phyloP scores from a whole-genome alignment of 2,888 invertebrate genomes.

The Vannuccia rotundouncinata region DNA sequence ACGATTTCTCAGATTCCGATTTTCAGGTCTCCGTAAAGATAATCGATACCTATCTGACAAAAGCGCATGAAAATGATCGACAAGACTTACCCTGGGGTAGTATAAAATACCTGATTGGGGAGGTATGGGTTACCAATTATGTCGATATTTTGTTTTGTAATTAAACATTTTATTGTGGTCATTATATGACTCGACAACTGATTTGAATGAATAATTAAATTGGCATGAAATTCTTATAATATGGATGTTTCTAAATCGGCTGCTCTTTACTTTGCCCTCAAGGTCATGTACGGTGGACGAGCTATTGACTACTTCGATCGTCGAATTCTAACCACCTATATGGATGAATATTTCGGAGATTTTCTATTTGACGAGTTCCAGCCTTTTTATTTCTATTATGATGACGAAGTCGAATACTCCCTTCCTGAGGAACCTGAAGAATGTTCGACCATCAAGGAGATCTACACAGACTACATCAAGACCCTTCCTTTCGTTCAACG shows the following conservation, averaged over 20 bases:
- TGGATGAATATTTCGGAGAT: conserved; percentile 42
- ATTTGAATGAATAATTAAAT: too few relatives aligned
- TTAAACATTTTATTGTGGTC: too few relatives aligned
- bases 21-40: conserved; percentile 38
- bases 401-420: conserved; percentile 33
- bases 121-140: conserved; percentile 30
- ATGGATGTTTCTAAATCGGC: too few relatives aligned
- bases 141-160: too few relatives aligned
- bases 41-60: conserved; percentile 38
- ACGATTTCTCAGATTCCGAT: conserved; percentile 41
- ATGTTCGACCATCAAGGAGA: conserved; percentile 33
- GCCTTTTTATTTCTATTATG: conserved; percentile 40
- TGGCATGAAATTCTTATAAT: too few relatives aligned
- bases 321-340: conserved; percentile 40
- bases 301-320: conserved; percentile 40
- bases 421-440: conserved; percentile 37
- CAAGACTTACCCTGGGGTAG: conserved; percentile 38
- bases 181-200: too few relatives aligned
- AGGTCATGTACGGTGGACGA: conserved; percentile 42
- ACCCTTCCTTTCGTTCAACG: conserved; percentile 38
- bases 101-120: conserved; percentile 40
- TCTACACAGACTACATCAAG: conserved; percentile 39
- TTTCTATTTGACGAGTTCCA: conserved; percentile 40
- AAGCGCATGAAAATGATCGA: conserved; percentile 34
- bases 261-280: too few relatives aligned